phyloP scores from a whole-genome alignment of 1,140 invertebrate genomes.

The Polypedilum pembai region DNA sequence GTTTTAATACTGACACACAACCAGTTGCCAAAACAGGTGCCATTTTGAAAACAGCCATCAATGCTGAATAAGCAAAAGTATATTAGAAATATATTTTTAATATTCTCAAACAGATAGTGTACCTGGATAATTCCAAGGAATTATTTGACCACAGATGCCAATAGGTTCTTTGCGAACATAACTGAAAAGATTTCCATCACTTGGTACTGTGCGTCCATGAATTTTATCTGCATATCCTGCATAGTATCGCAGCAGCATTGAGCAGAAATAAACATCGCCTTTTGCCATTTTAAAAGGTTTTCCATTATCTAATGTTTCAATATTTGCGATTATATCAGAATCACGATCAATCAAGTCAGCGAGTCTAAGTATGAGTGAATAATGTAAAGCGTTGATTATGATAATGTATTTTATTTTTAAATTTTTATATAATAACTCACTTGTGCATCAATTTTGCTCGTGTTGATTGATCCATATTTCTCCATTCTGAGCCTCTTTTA shows the following conservation, averaged over 20 bases:
- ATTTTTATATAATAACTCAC: constrained; percentile 30
- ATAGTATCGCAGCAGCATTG: constrained; percentile 59
- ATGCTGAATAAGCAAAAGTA: constrained; percentile 56
- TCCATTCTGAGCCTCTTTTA: constrained; percentile 50
- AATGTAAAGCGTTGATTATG: constrained; percentile 44
- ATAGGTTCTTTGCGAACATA: constrained; percentile 61
- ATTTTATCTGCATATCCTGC: constrained; percentile 72
- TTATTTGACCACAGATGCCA: constrained; percentile 46
- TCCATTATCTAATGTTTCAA: constrained; percentile 67
- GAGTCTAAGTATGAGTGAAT: constrained; percentile 44
- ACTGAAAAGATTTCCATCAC: constrained; percentile 44
- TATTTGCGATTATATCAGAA: constrained; percentile 52
- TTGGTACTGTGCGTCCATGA: constrained; percentile 59
- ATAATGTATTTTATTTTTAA: not conserved
- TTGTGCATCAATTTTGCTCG: constrained; percentile 49
- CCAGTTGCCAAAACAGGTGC: constrained; percentile 58
- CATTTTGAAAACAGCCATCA: constrained; percentile 54
- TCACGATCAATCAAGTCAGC: constrained; percentile 67
- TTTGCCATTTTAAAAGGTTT: constrained; percentile 57
- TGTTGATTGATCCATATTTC: constrained; percentile 54
- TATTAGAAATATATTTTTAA: no score
- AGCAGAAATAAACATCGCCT: constrained; percentile 49
- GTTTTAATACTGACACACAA: constrained; percentile 59
- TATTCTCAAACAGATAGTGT: no score
- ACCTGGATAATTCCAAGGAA: constrained; percentile 59